phyloP scores from a whole-genome alignment of 2,888 invertebrate genomes.

The Strigamia maritima region DNA sequence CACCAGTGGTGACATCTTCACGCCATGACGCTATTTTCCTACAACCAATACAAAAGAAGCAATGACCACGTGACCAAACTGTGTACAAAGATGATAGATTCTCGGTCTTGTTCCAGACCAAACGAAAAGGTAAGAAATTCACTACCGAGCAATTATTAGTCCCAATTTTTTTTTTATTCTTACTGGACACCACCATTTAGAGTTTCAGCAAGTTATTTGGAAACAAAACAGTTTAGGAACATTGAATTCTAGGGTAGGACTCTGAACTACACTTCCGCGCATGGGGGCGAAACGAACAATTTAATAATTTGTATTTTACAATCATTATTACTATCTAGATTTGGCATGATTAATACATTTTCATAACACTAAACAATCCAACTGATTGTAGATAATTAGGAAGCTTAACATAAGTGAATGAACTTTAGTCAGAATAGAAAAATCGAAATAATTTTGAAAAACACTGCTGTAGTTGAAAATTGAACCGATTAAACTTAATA shows the following conservation, averaged over 20 bases:
- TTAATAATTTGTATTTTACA: not conserved
- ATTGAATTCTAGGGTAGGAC: not conserved
- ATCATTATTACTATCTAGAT: not conserved
- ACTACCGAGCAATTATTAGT: not conserved
- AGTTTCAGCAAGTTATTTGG: too few species aligned
- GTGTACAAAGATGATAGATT: constrained; percentile 30
- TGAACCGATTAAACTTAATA: not conserved
- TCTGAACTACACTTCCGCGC: not conserved
- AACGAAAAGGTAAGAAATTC: constrained; percentile 26
- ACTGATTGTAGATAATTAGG: not conserved
- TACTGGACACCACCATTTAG: too few species aligned
- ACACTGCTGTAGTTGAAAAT: too few species aligned
- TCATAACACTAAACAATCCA: not conserved
- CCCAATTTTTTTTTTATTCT: not conserved
- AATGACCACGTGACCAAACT: constrained; percentile 13
- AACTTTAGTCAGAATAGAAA: not conserved
- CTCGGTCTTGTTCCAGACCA: constrained; percentile 19
- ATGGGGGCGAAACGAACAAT: not conserved
- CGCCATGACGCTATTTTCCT: not conserved
- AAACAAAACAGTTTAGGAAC: too few species aligned
- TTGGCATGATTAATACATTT: not conserved
- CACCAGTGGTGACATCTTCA: not conserved
- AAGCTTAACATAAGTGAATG: not conserved
- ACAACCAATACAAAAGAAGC: not conserved
- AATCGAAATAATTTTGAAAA: not conserved